These are phyloP conservation scores for Cotesia congregata DNA, from an alignment of 2,888 invertebrate species.

Conservation along the genomic window DNA sequence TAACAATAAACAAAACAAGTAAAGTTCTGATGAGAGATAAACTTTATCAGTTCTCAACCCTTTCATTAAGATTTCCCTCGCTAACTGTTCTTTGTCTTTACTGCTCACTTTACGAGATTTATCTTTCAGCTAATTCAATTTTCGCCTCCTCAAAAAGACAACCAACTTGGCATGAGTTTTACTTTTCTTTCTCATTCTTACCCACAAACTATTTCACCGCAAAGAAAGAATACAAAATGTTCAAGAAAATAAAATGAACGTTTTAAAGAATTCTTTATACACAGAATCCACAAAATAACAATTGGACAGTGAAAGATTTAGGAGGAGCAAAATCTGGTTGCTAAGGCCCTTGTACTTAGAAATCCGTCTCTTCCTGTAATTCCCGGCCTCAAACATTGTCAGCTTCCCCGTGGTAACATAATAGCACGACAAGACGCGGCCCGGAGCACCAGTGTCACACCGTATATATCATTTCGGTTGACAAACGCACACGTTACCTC, in stretches of 20 bases:
- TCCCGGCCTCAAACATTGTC: slow-evolving; percentile 44
- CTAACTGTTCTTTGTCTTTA: slow-evolving; percentile 4
- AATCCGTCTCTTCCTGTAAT: slow-evolving; percentile 53
- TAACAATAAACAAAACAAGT: slow-evolving; percentile 9
- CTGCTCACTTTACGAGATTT: not conserved
- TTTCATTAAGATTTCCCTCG: slow-evolving; percentile 6
- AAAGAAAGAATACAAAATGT: not conserved
- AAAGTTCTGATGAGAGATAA: slow-evolving; percentile 8
- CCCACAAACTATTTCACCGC: not conserved
- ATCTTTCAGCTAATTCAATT: slow-evolving; percentile 3
- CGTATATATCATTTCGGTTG: slow-evolving; percentile 47
- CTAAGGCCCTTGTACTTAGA: slow-evolving; percentile 2
- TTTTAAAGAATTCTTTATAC: too few species aligned
- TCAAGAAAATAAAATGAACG: too few species aligned
- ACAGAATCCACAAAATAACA: not conserved
- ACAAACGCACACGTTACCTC: slow-evolving; percentile 46
- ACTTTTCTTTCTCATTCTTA: not conserved
- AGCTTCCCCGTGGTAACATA: slow-evolving; percentile 47
- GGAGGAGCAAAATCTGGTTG: not conserved
- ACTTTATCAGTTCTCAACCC: slow-evolving; percentile 18
- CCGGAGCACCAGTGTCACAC: slow-evolving; percentile 8
- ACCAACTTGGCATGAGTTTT: not conserved
- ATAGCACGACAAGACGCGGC: slow-evolving; percentile 44
- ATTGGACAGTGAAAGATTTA: not conserved
- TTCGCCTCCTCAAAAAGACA: not conserved